Evolutionary conservation across 2,797 vertebrate genomes (phyloP), one percentile per base, ranked within the genome.

Genomic region (Semaprochilodus insignis): DNA sequence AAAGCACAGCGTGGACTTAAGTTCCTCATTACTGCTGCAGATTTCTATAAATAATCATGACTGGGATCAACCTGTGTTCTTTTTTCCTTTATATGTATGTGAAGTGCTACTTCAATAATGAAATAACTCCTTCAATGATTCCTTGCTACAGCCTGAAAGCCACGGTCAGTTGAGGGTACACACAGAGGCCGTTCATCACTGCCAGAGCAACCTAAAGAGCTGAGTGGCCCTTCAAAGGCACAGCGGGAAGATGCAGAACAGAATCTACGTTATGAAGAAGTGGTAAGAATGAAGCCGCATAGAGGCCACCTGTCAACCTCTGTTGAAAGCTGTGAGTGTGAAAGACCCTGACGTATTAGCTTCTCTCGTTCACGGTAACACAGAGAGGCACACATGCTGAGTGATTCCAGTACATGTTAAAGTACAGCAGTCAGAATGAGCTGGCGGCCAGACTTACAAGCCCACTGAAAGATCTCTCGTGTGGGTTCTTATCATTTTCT

Each of bases 181-280:
- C 36, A 71, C 63, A 81, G 51, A 27, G 67, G 73, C 21, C 48
- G 34, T 74, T 81, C 79, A 81, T 81, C 74, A 66, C 57, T 80
- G 70, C 44, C 70, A n/a, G n/a, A 25, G 27, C 70, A 65, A 34
- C 60, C 74, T 55, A 74, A 81, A 74, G 71, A 67, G 48, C 78
- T 16, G 13, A 40, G 51, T 31, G 19, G 27, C 67, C 23, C 78
- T 72, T 59, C 55, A 63, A 51, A 59, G 25, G 31, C 44, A 36
- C 69, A 71, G 55, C 31, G 55, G 44, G 15, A 80, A 54, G 19
- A 51, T 52, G 57, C 25, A 31, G 7, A 65, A 34, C 63, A 34
- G 44, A 25, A 70, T 72, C 25, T 48, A 40, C 51, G 25, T 36
- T 70, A 8, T 55, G n/a, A 59, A 44, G 63, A 65, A 15, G 27